phyloP scores from a whole-genome alignment of 2,113 vertebrate genomes.

The Dissostichus mawsoni region DNA sequence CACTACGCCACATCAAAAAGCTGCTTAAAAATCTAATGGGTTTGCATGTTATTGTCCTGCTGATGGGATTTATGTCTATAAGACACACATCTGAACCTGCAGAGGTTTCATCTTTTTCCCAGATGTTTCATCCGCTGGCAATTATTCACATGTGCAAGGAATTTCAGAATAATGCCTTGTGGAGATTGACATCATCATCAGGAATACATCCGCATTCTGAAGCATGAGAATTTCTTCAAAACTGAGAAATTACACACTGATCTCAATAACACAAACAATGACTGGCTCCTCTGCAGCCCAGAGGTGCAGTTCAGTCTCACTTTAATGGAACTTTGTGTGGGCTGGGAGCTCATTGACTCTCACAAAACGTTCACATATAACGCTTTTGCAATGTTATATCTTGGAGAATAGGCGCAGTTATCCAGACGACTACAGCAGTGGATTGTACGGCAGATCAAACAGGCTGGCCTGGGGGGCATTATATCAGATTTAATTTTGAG shows the following conservation, averaged over 20 bases:
- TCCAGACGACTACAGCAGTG: slow-evolving; percentile 62
- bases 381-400: slow-evolving; percentile 74
- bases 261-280: slow-evolving; percentile 59
- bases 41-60: slow-evolving; percentile 54
- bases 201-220: slow-evolving; percentile 34
- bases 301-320: slow-evolving; percentile 64
- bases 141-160: slow-evolving; percentile 49
- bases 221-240: slow-evolving; percentile 41
- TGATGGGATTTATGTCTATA: slow-evolving; percentile 49
- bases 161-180: slow-evolving; percentile 55
- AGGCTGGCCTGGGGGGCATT: slow-evolving; percentile 60
- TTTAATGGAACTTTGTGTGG: slow-evolving; percentile 79
- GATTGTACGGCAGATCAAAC: slow-evolving; percentile 81
- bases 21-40: slow-evolving; percentile 34
- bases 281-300: slow-evolving; percentile 53
- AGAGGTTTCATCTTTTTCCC: slow-evolving; percentile 51
- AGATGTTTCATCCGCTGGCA: slow-evolving; percentile 67
- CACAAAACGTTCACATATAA: slow-evolving; percentile 66
- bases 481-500: slow-evolving; percentile 82
- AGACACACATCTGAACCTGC: slow-evolving; percentile 52
- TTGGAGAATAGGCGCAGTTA: slow-evolving; percentile 67
- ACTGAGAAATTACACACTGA: slow-evolving; percentile 27
- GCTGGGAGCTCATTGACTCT: slow-evolving; percentile 68
- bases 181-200: slow-evolving; percentile 59
- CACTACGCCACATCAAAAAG: slow-evolving; percentile 62